Base-by-base conservation (phyloP, 2,888 invertebrate species). In the Eubasilissa splendida region DNA sequence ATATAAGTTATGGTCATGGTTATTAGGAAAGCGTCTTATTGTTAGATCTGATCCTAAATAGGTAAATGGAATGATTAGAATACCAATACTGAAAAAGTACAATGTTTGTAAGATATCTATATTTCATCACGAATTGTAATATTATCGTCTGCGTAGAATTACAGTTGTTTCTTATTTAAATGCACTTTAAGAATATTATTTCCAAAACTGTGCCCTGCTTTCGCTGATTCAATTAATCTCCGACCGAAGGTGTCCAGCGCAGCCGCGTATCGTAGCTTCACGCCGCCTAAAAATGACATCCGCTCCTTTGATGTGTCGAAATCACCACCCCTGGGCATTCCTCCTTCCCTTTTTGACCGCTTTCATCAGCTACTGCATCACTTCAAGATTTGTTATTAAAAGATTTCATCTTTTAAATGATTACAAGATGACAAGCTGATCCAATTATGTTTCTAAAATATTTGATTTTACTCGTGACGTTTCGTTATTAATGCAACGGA, bases 231-330 rank as follows among this genome's bases (percentile, higher is more conserved):
- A 42, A 73, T 73, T 73, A 58, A 31, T 73, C 33, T 33, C 9
- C 63, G 31, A 31, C 68, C 12, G 54, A 56, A 73, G 71, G 71
- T 22, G 54, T 53, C 52, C 52, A 53, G 31, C 54, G 65, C 50
- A 22, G 10, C 12, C 54, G 42, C 33, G 33, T 50, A 42, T 60
- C 10, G 65, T 42, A 31, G 50, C 31, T 52, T 59, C 56, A 66
- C 33, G 65, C 53, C 70, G 54, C 73, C 70, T 77, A 77, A 59
- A 80, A 80, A 82, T 82, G 73, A 77, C 80, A 74, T 82, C 82
- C 82, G 80, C 22, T 50, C 5, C 82, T 82, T 82, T 82, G 75
- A 82, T 74, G 79, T 79, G 54, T 42, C 31, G 22, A 22, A 73
- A 56, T 56, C 22, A 22, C 58, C 33, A 73, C 33, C 33, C 22